Base-by-base conservation (phyloP, 2,113 vertebrate genomes). In the Varanus salvator region DNA sequence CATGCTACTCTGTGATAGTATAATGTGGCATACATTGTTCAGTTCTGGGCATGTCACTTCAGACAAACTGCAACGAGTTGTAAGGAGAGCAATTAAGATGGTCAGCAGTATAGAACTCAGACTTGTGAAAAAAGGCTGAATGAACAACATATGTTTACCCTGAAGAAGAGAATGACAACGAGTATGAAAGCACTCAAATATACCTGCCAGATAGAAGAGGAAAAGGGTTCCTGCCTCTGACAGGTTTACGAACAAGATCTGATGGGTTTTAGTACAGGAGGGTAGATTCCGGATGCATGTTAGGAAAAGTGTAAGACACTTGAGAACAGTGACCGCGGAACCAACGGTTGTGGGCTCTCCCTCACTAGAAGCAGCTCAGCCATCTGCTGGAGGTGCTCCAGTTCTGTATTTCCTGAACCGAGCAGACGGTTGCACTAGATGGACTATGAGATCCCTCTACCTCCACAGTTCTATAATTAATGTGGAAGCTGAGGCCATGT, bases 391-490 rank as follows among this genome's bases (percentile, higher is more conserved):
- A 19, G n/a, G 60, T 82, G 80, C 17, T 8, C 44, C 60, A 60
- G 17, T 17, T 82, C 80, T 34, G 54, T 31, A 60, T 57, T 82
- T 60, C 52, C 44, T 80, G 27, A 23, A 52, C 6, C 29, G 50
- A 80, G 48, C 48, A 80, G 15, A 15, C 31, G 31, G 52, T 57
- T 3, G 17, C 31, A 23, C 21, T 60, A 38, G 44, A 69, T 81
- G 38, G 2, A 15, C 64, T 68, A 48, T 7, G 29, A 69, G 38
- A 7, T 3, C 38, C 64, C 38, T 69, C 25, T 11, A 84, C 48
- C 29, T 27, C 23, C 93, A 93, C 92, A 17, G 54, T 82, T 82
- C 80, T 94, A 92, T 93, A 95, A 95, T 95, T 96, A 94, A 96
- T 92, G 92, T 80, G 25, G 6, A 94, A 93, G 91, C 78, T 89